A percentile compares a stretch with the other conserved stretches of the same genome.
Conservation (phyloP, 1,140 invertebrate genomes). For the Cylas formicarius region DNA sequence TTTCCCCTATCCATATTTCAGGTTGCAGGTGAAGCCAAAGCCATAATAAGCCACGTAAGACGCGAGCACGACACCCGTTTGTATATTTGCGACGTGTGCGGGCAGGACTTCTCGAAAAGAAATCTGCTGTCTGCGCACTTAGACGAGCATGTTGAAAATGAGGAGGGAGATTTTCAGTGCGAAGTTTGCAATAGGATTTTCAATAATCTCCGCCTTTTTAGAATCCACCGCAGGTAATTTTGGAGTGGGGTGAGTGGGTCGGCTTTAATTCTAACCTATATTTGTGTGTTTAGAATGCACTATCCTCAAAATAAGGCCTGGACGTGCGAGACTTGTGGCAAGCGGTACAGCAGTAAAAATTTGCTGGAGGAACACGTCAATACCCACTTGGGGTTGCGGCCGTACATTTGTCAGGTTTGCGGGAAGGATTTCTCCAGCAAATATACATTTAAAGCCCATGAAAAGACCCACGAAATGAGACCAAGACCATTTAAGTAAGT, state of each 20-base stretch:
- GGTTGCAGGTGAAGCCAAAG: constrained; percentile 47
- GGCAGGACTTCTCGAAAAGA: constrained; percentile 54
- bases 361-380: constrained; percentile 65
- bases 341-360: constrained; percentile 58
- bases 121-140: constrained; percentile 57
- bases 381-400: constrained; percentile 58
- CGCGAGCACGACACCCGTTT: constrained; percentile 51
- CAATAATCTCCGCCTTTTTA: constrained; percentile 52
- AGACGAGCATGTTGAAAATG: constrained; percentile 53
- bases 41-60: constrained; percentile 56
- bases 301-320: constrained; percentile 55
- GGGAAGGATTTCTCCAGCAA: constrained; percentile 70
- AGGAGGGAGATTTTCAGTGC: constrained; percentile 57
- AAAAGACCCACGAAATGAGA: constrained; percentile 63
- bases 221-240: constrained; percentile 45
- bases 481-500: constrained; percentile 54
- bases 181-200: constrained; percentile 59
- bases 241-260: not conserved
- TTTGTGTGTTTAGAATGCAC: constrained; percentile 44
- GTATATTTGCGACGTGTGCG: constrained; percentile 67
- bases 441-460: constrained; percentile 64
- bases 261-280: not conserved
- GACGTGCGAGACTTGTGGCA: constrained; percentile 56
- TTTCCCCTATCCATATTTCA: constrained; percentile 36
- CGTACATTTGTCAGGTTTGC: constrained; percentile 59